Percentiles rank a stretch among this genome's conserved stretches.
phyloP scores from a whole-genome alignment of 1,140 invertebrate species.

The Lepidurus apus region DNA sequence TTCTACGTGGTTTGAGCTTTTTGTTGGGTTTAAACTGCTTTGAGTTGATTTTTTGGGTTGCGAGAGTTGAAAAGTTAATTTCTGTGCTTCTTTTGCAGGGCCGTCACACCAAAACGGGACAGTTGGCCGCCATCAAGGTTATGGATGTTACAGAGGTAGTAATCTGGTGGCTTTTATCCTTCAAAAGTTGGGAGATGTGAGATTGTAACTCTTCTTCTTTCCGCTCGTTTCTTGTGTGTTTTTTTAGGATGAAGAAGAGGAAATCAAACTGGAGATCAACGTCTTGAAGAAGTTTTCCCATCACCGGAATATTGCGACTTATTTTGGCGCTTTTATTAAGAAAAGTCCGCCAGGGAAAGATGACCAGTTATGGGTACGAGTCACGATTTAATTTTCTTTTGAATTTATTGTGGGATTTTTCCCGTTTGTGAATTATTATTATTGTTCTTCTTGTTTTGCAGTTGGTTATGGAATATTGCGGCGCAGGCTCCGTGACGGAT shows the following conservation, averaged over 20 bases:
- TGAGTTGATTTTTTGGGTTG: constrained; percentile 22
- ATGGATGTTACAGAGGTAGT: constrained; percentile 96
- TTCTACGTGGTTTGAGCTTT: neutral
- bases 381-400: neutral
- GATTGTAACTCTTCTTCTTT: neutral
- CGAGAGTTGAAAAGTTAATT: constrained; percentile 32
- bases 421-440: constrained; percentile 24
- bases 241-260: constrained; percentile 92
- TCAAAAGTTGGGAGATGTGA: neutral
- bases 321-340: constrained; percentile 99
- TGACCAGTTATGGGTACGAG: constrained; percentile 86
- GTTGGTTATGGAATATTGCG: constrained; percentile 99
- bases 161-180: constrained; percentile 35
- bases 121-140: constrained; percentile 98
- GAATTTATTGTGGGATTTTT: neutral
- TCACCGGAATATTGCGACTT: constrained; percentile 98
- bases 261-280: constrained; percentile 99
- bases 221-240: constrained; percentile 37
- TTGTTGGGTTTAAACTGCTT: constrained; percentile 22
- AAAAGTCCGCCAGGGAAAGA: constrained; percentile 98
- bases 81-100: constrained; percentile 59
- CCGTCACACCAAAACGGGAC: constrained; percentile 98
- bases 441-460: constrained; percentile 41
- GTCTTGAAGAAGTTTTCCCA: constrained; percentile 98
- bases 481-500: constrained; percentile 97